Evolutionary conservation across 2,888 invertebrate species (phyloP).

Genomic region (Drosophila prostipennis): DNA sequence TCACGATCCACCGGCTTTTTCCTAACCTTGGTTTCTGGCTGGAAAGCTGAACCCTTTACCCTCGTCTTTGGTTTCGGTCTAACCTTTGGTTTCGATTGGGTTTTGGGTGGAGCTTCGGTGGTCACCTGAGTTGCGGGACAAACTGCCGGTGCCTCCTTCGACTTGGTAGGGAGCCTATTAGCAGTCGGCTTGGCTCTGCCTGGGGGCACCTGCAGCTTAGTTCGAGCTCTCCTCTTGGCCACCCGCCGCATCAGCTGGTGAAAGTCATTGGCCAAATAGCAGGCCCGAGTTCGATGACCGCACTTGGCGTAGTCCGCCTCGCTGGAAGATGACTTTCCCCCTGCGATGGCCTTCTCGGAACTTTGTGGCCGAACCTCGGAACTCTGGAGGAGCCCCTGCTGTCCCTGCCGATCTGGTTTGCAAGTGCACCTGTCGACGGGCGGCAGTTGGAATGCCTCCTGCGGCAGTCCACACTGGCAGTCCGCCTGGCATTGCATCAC

Average conservation of each 20-base stretch:
- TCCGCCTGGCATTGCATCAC: neutral
- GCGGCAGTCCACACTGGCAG: neutral
- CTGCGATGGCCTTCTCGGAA: too few relatives aligned
- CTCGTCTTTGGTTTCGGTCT: neutral
- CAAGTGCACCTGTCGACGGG: neutral
- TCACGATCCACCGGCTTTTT: neutral
- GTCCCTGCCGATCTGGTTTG: neutral
- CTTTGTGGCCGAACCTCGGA: too few relatives aligned
- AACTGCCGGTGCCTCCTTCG: neutral
- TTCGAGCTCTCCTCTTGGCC: slow-evolving; percentile 30
- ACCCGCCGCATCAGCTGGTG: slow-evolving; percentile 52
- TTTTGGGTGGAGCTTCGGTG: neutral
- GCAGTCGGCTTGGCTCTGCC: neutral
- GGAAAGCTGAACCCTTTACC: too few relatives aligned
- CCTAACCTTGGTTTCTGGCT: too few relatives aligned
- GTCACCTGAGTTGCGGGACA: neutral
- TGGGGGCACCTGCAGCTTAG: neutral
- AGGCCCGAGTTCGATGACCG: neutral
- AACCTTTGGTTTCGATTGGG: neutral
- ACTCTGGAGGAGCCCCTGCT: neutral
- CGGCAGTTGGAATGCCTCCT: neutral
- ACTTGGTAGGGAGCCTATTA: neutral
- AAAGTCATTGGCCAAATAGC: slow-evolving; percentile 40
- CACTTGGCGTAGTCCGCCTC: neutral
- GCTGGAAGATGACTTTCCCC: neutral